Conservation (phyloP, 2,888 invertebrate genomes). For the Andricus quercusramuli region DNA sequence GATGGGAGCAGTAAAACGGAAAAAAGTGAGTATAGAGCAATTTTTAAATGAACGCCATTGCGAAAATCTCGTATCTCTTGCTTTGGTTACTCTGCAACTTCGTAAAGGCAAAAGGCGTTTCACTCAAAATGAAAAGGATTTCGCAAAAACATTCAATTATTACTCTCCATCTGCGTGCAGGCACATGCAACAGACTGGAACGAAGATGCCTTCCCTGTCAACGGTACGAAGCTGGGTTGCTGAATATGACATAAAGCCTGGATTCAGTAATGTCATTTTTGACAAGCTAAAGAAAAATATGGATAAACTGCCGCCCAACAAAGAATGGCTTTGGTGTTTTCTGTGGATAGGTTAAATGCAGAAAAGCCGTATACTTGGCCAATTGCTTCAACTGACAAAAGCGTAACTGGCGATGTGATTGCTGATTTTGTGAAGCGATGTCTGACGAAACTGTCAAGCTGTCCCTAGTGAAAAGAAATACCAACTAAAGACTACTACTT, state of each 20-base stretch:
- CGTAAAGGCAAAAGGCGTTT: not conserved
- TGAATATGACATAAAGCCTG: slow-evolving; percentile 47
- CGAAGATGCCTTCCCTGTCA: slow-evolving; percentile 45
- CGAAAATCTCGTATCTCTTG: not conserved
- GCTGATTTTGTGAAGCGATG: too few species aligned
- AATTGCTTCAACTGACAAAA: too few species aligned
- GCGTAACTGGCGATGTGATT: too few species aligned
- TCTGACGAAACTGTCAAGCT: too few species aligned
- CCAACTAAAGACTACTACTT: too few species aligned
- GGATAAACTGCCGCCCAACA: slow-evolving; percentile 15
- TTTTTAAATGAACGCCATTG: slow-evolving; percentile 7
- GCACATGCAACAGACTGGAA: slow-evolving; percentile 42
- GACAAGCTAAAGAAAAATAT: slow-evolving; percentile 38
- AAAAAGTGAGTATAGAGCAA: not conserved
- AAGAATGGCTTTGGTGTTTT: slow-evolving; percentile 45
- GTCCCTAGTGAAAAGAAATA: too few species aligned
- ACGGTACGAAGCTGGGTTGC: slow-evolving; percentile 39
- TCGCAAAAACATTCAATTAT: not conserved
- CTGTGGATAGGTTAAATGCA: slow-evolving; percentile 45
- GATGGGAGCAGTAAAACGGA: not conserved
- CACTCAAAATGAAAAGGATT: not conserved
- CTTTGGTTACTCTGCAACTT: not conserved
- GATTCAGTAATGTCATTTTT: slow-evolving; percentile 48
- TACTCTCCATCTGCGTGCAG: not conserved
- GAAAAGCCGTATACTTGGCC: too few species aligned